These are phyloP conservation scores for Junonia oenone DNA, from an alignment of 2,888 invertebrate genomes.

Conservation along the genomic window DNA sequence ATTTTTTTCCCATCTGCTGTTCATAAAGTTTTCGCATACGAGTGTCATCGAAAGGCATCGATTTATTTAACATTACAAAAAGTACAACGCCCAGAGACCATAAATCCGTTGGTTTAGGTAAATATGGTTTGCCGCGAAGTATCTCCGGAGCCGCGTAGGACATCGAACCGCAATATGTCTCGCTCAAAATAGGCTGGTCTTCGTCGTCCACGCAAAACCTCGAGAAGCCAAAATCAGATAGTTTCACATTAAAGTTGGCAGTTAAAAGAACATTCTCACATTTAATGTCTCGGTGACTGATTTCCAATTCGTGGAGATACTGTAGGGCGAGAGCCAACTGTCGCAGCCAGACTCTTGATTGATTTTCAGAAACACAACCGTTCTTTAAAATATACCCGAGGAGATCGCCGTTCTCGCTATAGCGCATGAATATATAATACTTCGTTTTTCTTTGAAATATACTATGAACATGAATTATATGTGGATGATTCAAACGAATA, in stretches of 20 bases:
- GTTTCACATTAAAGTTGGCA: slow-evolving; percentile 86
- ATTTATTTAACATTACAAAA: slow-evolving; percentile 90
- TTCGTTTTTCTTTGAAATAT: slow-evolving; percentile 85
- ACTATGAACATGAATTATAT: slow-evolving; percentile 88
- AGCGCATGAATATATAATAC: slow-evolving; percentile 89
- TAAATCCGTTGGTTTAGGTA: slow-evolving; percentile 85
- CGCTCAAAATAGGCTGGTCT: slow-evolving; percentile 77
- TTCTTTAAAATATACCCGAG: slow-evolving; percentile 85
- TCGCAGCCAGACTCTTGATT: slow-evolving; percentile 84
- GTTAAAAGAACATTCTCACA: slow-evolving; percentile 89
- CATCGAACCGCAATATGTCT: slow-evolving; percentile 91
- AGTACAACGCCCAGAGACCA: slow-evolving; percentile 91
- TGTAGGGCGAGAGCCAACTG: slow-evolving; percentile 85
- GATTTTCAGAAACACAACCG: slow-evolving; percentile 84
- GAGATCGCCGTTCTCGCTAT: slow-evolving; percentile 88
- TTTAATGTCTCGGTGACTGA: slow-evolving; percentile 89
- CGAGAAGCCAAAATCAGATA: slow-evolving; percentile 91
- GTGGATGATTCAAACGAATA: slow-evolving; percentile 86
- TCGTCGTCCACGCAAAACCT: slow-evolving; percentile 61
- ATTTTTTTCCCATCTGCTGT: slow-evolving; percentile 80
- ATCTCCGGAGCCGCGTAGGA: slow-evolving; percentile 94
- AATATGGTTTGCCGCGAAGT: slow-evolving; percentile 85
- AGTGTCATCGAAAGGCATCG: slow-evolving; percentile 91
- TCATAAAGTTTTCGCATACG: slow-evolving; percentile 86
- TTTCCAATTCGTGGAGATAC: slow-evolving; percentile 86